Base-by-base conservation (phyloP, 1,140 invertebrate species). In the Dufourea novaeangliae region DNA sequence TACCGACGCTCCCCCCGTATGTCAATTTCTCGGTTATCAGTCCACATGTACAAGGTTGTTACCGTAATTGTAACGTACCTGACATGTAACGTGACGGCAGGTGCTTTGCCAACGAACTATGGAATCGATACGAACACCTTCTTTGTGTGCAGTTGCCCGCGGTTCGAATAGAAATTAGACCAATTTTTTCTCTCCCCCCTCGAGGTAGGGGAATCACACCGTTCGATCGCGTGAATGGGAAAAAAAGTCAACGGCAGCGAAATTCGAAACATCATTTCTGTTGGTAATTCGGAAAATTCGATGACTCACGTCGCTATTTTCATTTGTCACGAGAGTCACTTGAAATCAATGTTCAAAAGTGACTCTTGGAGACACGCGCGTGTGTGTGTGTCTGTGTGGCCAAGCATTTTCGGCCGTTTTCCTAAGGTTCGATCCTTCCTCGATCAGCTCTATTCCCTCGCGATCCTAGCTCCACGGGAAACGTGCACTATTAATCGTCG, bases 81-180 rank as follows among this genome's bases (percentile, higher is more conserved):
- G 50, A 66, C n/a, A 27, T 37, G 22, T 69, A 75, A 50, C 37
- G n/a, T 10, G 44, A 29, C 12, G 32, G 22, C 41, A 61, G 32
- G 64, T 75, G 52, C 52, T 68, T 75, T 46, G 52, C 54, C n/a
- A 37, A 14, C 29, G n/a, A 59, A 17, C 29, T 27, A 25, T 69
- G 41, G 17, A 76, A 76, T 76, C 73, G 66, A 76, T 76, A 76
- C 54, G 10, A 27, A 14, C 39, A n/a, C 10, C 10, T 4, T 10
- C 4, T 46, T 32, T 7, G 20, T 10, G 3, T 39, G 25, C 37
- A 44, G 22, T 64, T 7, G n/a, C 17, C n/a, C 41, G 10, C 64
- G 20, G 34, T 46, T 25, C 20, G 1, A 25, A 2, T 7, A n/a
- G 11, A 52, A 39, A 74, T 37, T 8, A 25, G 41, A 44, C 20